These are phyloP conservation scores for Meandrusa payeni DNA, from an alignment of 2,888 invertebrate species.

Conservation along the genomic window DNA sequence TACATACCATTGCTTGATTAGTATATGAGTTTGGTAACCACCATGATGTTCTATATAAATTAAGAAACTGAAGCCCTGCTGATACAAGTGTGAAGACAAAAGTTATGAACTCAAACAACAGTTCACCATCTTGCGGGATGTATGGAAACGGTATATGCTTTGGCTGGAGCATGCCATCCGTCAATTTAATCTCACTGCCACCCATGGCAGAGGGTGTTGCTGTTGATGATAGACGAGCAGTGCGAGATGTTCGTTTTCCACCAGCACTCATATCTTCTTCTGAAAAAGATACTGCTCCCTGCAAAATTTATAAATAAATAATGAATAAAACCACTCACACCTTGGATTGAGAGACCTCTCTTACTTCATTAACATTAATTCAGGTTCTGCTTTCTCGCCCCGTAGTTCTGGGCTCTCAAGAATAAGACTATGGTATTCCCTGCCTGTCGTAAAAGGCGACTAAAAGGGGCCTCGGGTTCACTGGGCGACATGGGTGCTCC, in stretches of 20 bases:
- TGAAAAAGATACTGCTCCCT: constrained; percentile 41
- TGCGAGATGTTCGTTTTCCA: constrained; percentile 48
- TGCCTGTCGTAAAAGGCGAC: no score
- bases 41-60: constrained; percentile 97
- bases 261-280: constrained; percentile 62
- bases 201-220: constrained; percentile 28
- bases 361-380: no score
- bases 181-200: constrained; percentile 45
- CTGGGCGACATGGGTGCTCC: no score
- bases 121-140: constrained; percentile 88
- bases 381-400: no score
- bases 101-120: constrained; percentile 92
- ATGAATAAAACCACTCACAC: no score
- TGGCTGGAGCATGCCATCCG: constrained; percentile 79
- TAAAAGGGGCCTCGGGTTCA: no score
- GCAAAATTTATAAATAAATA: no score
- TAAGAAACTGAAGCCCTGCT: constrained; percentile 93
- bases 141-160: constrained; percentile 91
- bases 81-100: constrained; percentile 89
- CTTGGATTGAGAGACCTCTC: no score
- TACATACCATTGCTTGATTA: constrained; percentile 90
- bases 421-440: no score
- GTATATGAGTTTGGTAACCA: constrained; percentile 97
- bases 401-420: no score
- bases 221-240: constrained; percentile 39